phyloP scores from a whole-genome alignment of 1,140 invertebrate species.

The Lutraria rhynchaena region DNA sequence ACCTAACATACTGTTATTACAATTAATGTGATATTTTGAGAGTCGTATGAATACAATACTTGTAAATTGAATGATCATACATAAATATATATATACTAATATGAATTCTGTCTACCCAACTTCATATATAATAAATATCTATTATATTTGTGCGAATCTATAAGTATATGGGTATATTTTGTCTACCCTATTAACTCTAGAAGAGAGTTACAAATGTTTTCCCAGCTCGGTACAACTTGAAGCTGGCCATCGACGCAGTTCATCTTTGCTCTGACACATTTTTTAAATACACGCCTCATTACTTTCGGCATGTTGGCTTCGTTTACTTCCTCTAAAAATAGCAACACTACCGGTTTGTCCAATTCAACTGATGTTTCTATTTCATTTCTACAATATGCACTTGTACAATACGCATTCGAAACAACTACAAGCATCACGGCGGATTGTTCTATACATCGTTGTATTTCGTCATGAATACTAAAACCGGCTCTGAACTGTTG shows the following conservation, averaged over 20 bases:
- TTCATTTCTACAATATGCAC: constrained; percentile 1
- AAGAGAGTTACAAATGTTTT: not conserved
- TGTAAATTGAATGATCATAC: too few relatives aligned
- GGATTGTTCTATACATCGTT: not conserved
- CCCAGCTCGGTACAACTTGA: not conserved
- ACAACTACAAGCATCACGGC: not conserved
- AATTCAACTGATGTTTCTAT: not conserved
- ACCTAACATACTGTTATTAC: too few relatives aligned
- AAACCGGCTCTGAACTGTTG: not conserved
- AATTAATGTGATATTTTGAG: too few relatives aligned
- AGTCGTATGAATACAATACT: too few relatives aligned
- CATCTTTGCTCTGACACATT: too few relatives aligned
- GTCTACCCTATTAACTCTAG: too few relatives aligned
- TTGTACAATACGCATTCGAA: not conserved
- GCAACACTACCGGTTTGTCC: not conserved
- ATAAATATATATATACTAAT: too few relatives aligned
- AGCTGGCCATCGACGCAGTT: too few relatives aligned
- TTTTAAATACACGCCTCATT: constrained; percentile 1
- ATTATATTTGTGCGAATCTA: too few relatives aligned
- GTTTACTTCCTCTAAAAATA: not conserved
- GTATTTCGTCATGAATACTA: not conserved
- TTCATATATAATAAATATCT: too few relatives aligned
- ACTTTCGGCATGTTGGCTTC: not conserved
- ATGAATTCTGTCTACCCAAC: too few relatives aligned
- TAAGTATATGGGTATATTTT: too few relatives aligned